Conservation (phyloP, 2,113 vertebrate genomes). For the Amphiprion ocellaris region DNA sequence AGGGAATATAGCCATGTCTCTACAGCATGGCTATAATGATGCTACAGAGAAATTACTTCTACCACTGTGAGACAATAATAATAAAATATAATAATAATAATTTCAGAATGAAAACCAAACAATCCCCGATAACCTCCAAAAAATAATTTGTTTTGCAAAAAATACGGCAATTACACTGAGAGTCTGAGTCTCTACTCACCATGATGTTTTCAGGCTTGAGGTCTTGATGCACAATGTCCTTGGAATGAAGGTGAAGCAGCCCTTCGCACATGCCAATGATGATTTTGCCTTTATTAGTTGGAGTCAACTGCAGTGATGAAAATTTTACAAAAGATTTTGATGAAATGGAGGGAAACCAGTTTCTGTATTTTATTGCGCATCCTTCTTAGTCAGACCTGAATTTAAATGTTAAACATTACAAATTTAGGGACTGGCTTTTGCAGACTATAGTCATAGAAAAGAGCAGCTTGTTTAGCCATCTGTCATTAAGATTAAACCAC, state of each 20-base stretch:
- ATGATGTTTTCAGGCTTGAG: slow-evolving; percentile 87
- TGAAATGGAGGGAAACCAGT: neutral
- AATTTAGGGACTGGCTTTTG: neutral
- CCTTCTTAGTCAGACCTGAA: neutral
- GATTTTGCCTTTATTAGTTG: slow-evolving; percentile 71
- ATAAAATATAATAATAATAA: too few relatives aligned
- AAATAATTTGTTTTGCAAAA: too few relatives aligned
- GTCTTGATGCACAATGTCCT: slow-evolving; percentile 85
- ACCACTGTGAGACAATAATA: too few relatives aligned
- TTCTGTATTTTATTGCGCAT: neutral
- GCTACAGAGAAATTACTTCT: too few relatives aligned
- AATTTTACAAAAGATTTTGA: slow-evolving; percentile 17
- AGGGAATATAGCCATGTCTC: too few relatives aligned
- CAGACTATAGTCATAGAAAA: neutral
- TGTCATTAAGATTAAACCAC: too few relatives aligned
- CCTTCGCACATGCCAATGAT: slow-evolving; percentile 85
- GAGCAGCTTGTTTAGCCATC: neutral
- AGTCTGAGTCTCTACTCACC: slow-evolving; percentile 67
- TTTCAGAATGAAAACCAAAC: too few relatives aligned
- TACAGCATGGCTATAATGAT: too few relatives aligned
- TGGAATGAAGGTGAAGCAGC: slow-evolving; percentile 78
- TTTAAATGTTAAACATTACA: neutral
- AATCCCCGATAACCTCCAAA: too few relatives aligned
- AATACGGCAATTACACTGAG: too few relatives aligned
- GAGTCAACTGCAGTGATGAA: slow-evolving; percentile 66